Conservation (phyloP, 2,888 invertebrate genomes). For the Crossocerus cetratus region DNA sequence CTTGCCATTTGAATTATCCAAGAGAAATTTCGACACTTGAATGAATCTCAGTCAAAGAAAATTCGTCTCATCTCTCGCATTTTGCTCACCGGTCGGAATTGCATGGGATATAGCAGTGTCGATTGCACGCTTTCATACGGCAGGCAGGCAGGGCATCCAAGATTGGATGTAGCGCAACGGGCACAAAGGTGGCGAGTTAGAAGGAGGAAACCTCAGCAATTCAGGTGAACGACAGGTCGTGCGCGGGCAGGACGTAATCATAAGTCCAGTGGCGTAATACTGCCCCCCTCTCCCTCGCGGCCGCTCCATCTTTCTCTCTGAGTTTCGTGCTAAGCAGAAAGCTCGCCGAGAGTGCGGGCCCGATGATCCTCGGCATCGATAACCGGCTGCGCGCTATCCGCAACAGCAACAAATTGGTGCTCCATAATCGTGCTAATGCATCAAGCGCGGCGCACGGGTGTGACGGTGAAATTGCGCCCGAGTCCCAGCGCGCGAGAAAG, state of each 20-base stretch:
- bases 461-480: slow-evolving; percentile 70
- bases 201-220: slow-evolving; percentile 17
- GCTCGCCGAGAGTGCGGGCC: slow-evolving; percentile 15
- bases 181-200: slow-evolving; percentile 1
- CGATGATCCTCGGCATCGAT: slow-evolving; percentile 63
- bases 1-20: too few species aligned
- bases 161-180: not conserved
- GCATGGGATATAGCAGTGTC: too few species aligned
- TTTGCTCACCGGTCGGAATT: too few species aligned
- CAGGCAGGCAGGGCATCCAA: not conserved
- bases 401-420: slow-evolving; percentile 70
- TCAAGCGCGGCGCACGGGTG: slow-evolving; percentile 65
- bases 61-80: too few species aligned
- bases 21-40: too few species aligned
- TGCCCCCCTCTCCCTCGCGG: too few species aligned
- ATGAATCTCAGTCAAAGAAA: too few species aligned
- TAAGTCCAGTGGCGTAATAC: slow-evolving; percentile 33
- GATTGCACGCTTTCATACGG: not conserved
- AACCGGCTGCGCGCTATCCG: slow-evolving; percentile 60
- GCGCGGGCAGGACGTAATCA: slow-evolving; percentile 39
- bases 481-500: slow-evolving; percentile 57
- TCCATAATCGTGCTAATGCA: slow-evolving; percentile 72
- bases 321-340: slow-evolving; percentile 49
- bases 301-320: slow-evolving; percentile 7
- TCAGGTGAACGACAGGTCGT: slow-evolving; percentile 43